Evolutionary conservation across 92 coral and sea anemone genomes (phyloP), one percentile per base, ranked within the genome.

Genomic region (Parazoanthus darwini): DNA sequence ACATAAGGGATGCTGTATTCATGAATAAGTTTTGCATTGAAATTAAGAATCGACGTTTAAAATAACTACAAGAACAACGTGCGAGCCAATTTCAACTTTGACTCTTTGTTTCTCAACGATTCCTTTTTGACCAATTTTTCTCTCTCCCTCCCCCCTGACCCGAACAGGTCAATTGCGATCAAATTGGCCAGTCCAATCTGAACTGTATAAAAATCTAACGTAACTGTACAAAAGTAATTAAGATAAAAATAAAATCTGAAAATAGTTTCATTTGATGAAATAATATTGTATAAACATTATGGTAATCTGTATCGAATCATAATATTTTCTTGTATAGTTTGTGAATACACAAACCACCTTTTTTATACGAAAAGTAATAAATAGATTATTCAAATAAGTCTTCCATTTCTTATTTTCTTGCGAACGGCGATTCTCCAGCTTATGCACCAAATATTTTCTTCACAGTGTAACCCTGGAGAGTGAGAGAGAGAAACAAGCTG

Each of bases 371-470:
- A 58, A 80, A 58, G 26, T 54, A 20, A 58, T 80, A 80, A 80
- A 54, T 80, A 80, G 46, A 54, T 42, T 42, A 58, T 29, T 54
- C 56, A 80, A 58, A 80, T 80, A 58, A 6, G 58, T 33, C 72
- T 79, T 51, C 67, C 23, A 22, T 54, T 50, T 10, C 16, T 29
- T 43, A 20, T 63, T 4, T 23, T 79, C 68, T 80, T 58, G 85
- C 71, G 36, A 6, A 22, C 26, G 25, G 33, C 36, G 48, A 35
- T 20, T 65, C 38, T 73, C 77, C 37, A 36, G 37, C 68, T 91
- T 93, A 93, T 29, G 95, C 95, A 81, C 92, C 92, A 87, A 93
- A 93, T 73, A 93, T 93, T 87, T 93, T 93, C 90, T 93, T 93
- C 88, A 93, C 95, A 20, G 95, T 93, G 89, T 93, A 93, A 46